Evolutionary conservation across 1,140 invertebrate genomes (phyloP).

Genomic region (Bombus pascuorum): DNA sequence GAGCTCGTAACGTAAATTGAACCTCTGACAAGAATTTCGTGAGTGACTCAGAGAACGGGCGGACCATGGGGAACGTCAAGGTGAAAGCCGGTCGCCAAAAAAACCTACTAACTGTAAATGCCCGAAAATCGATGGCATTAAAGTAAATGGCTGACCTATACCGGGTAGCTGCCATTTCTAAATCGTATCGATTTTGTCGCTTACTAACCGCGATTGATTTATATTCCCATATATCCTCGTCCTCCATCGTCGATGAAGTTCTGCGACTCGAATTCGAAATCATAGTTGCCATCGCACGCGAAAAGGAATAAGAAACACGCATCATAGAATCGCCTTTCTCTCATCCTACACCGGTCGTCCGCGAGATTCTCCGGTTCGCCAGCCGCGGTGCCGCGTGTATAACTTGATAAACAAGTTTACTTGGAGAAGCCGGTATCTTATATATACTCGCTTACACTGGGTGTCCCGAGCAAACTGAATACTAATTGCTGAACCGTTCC

Average conservation of each 20-base stretch:
- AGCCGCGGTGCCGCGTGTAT: conserved; percentile 46
- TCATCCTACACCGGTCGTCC: conserved; percentile 29
- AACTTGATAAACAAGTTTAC: conserved; percentile 71
- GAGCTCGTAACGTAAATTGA: conserved; percentile 62
- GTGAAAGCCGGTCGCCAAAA: conserved; percentile 14
- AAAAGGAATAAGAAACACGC: conserved; percentile 36
- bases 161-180: background rate
- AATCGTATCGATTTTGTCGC: background rate
- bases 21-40: conserved; percentile 43
- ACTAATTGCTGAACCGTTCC: conserved; percentile 51
- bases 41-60: conserved; percentile 28
- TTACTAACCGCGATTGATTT: background rate
- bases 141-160: background rate
- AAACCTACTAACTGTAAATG: conserved; percentile 17
- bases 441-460: conserved; percentile 57
- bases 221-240: background rate
- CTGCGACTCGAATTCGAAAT: background rate
- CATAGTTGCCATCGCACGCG: background rate
- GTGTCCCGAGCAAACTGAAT: conserved; percentile 59
- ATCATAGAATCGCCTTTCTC: conserved; percentile 51
- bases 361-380: conserved; percentile 45
- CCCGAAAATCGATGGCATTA: conserved; percentile 26
- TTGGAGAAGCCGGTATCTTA: conserved; percentile 63
- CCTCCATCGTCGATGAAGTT: background rate
- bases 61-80: background rate